phyloP scores from a whole-genome alignment of 1,140 invertebrate genomes.

The Diabrotica virgifera region DNA sequence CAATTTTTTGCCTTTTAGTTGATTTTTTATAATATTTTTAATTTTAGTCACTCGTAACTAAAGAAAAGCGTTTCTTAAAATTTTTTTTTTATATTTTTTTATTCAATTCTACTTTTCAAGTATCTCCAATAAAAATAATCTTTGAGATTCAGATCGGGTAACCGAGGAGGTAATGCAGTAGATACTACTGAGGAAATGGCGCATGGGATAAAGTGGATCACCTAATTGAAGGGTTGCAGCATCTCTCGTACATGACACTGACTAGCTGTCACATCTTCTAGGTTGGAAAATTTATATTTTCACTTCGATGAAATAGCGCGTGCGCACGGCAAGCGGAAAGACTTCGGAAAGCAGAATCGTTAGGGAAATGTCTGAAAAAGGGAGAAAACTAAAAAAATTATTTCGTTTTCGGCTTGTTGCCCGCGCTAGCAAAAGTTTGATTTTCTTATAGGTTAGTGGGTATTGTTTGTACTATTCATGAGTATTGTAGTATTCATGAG shows the following conservation, averaged over 20 bases:
- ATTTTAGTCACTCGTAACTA: too few species aligned
- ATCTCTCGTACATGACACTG: neutral
- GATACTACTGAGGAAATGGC: neutral
- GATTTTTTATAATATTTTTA: too few species aligned
- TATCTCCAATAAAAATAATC: too few species aligned
- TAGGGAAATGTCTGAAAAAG: neutral
- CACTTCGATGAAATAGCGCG: neutral
- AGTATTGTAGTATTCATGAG: too few species aligned
- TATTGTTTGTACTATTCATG: conserved; percentile 3
- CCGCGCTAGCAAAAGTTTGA: neutral
- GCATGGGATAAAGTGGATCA: neutral
- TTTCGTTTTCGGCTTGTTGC: neutral
- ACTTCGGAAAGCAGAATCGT: neutral
- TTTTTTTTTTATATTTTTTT: too few species aligned
- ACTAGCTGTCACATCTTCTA: neutral
- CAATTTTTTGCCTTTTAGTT: too few species aligned
- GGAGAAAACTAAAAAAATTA: neutral
- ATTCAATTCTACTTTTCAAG: too few species aligned
- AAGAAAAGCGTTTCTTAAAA: too few species aligned
- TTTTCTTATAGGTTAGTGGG: neutral
- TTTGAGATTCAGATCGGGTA: too few species aligned
- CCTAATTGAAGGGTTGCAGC: neutral
- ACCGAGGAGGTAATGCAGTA: too few species aligned
- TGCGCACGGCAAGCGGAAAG: neutral
- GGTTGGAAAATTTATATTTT: neutral